Conservation (phyloP, 2,888 invertebrate genomes). For the Agrochola macilenta region DNA sequence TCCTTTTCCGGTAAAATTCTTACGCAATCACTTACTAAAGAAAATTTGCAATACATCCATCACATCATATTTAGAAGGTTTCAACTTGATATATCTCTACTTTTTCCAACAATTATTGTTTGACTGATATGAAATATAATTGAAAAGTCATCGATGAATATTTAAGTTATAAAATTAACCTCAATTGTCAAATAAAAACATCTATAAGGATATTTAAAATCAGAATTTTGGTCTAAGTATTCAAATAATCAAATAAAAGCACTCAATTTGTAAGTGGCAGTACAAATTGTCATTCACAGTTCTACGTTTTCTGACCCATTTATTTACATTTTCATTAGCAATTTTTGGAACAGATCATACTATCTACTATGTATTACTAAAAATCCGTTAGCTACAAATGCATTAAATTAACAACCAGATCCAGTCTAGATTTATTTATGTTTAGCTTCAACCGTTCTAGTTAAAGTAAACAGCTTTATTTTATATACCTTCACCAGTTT, state of each 20-base stretch:
- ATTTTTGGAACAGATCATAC: background rate
- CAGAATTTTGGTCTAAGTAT: background rate
- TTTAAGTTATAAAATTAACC: too few relatives aligned
- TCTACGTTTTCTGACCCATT: background rate
- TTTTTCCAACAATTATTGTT: too few relatives aligned
- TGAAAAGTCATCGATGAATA: too few relatives aligned
- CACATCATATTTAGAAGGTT: background rate
- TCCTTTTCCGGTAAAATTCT: background rate
- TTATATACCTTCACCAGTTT: constrained; percentile 29
- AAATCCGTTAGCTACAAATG: background rate
- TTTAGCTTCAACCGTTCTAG: constrained; percentile 17
- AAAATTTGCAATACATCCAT: background rate
- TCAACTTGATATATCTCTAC: background rate
- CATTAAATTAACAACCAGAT: background rate
- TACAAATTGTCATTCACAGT: background rate
- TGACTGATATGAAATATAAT: too few relatives aligned
- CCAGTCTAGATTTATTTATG: background rate
- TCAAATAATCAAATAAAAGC: background rate
- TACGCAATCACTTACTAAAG: background rate
- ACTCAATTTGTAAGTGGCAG: background rate
- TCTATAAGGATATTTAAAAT: too few relatives aligned
- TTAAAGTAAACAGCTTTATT: constrained; percentile 34
- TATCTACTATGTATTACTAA: too few relatives aligned
- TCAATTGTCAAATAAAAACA: too few relatives aligned
- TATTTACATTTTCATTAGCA: background rate